Base-by-base conservation (phyloP, 2,888 invertebrate species). In the Lasioglossum zephyrum region DNA sequence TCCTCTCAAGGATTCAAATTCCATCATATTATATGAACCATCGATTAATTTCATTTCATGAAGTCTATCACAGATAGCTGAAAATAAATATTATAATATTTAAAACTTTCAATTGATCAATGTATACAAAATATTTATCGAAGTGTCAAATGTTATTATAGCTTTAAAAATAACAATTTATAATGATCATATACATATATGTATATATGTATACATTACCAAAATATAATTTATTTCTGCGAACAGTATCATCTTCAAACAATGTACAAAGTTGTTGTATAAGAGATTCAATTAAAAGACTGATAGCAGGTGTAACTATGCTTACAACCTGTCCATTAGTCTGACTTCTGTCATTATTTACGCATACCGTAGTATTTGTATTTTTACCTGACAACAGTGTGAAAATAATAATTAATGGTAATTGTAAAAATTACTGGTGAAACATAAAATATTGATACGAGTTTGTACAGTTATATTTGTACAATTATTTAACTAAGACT, bases 31-130 rank as follows among this genome's bases (percentile, higher is more conserved):
- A 90, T 97, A 97, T 1, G 97, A 97, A 92, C 96, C 96, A 91
- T 97, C 97, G 79, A 97, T 97, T 22, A 97, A 94, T 80, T 97
- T 96, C 96, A 97, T 97, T 88, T 96, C 96, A 92, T 96, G 96
- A 22, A 97, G 94, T 94, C 96, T 97, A 89, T 96, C 96, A 91
- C 97, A 97, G 88, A 97, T 97, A 44, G 96, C 95, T 95, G 89
- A 53, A 92, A 90, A 36, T 8, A 72, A 89, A 87, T 63, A 36
- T 73, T 73, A 53, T 36, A 66, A 77, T 69, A 69, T 39, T 78
- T 31, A 31, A 31, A 47, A 63, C 36, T 70, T 77, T 26, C 31
- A 39, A 53, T 53, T n/a, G 9, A 53, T 53, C n/a, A 9, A n/a
- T 53, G 2, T 18, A n/a, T n/a, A n/a, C 3, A n/a, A 9, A n/a